Evolutionary conservation across 2,888 invertebrate species (phyloP).

Genomic region (Electrophaes corylata): DNA sequence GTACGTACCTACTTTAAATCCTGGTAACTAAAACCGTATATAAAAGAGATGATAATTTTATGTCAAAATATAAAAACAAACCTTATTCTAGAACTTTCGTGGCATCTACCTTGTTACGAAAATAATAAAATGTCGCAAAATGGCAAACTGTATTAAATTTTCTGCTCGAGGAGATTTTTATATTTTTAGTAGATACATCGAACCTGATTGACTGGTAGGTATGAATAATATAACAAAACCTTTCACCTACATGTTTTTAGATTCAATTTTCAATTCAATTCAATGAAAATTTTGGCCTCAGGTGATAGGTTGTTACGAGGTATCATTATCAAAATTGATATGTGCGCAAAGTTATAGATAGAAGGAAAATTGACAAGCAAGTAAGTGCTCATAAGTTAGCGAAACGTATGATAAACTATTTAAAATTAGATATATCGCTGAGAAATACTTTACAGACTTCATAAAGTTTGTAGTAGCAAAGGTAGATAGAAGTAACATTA

Average conservation of each 20-base stretch:
- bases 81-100: background rate
- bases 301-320: background rate
- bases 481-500: constrained; percentile 33
- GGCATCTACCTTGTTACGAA: constrained; percentile 12
- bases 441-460: constrained; percentile 26
- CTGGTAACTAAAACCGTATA: too few species aligned
- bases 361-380: background rate
- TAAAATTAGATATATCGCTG: constrained; percentile 12
- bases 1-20: too few species aligned
- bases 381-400: background rate
- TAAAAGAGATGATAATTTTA: too few species aligned
- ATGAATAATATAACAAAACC: constrained; percentile 12
- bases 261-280: too few species aligned
- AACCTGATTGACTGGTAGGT: constrained; percentile 11
- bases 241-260: background rate
- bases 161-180: constrained; percentile 1
- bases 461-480: constrained; percentile 28
- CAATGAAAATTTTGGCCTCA: constrained; percentile 2
- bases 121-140: constrained; percentile 15
- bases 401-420: constrained; percentile 4
- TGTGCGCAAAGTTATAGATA: too few species aligned
- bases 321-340: background rate
- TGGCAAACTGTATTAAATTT: constrained; percentile 6
- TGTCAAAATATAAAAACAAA: background rate
- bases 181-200: constrained; percentile 15